These are phyloP conservation scores for Onychostruthus taczanowskii DNA, from an alignment of 2,113 vertebrate genomes.

Conservation along the genomic window DNA sequence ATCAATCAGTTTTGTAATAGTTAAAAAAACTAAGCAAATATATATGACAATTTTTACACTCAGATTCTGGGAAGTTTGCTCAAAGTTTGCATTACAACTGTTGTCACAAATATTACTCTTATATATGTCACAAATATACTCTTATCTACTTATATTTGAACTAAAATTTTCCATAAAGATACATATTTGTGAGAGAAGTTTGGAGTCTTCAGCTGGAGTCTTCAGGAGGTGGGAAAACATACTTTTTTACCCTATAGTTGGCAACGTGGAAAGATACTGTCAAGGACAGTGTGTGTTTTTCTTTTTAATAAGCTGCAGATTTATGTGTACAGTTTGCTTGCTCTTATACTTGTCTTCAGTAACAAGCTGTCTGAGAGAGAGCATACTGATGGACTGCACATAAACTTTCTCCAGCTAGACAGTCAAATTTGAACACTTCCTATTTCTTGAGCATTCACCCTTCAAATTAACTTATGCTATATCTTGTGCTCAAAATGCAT, in stretches of 20 bases:
- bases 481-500: not conserved
- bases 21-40: not conserved
- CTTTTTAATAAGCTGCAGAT: not conserved
- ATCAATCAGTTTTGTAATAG: not conserved
- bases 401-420: not conserved
- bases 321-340: not conserved
- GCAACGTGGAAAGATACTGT: not conserved
- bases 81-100: not conserved
- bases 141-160: not conserved
- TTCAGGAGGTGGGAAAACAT: not conserved
- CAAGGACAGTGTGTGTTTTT: not conserved
- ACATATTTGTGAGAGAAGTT: not conserved
- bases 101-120: not conserved
- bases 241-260: not conserved
- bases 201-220: not conserved
- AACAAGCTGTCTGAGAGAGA: not conserved
- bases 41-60: not conserved
- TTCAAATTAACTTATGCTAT: not conserved
- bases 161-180: not conserved
- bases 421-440: not conserved
- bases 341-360: not conserved
- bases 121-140: no score
- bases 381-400: not conserved
- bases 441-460: not conserved
- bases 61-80: not conserved